Percentiles rank a stretch among this genome's conserved stretches.
phyloP scores from a whole-genome alignment of 2,797 vertebrate genomes.

The Carduelis carduelis region DNA sequence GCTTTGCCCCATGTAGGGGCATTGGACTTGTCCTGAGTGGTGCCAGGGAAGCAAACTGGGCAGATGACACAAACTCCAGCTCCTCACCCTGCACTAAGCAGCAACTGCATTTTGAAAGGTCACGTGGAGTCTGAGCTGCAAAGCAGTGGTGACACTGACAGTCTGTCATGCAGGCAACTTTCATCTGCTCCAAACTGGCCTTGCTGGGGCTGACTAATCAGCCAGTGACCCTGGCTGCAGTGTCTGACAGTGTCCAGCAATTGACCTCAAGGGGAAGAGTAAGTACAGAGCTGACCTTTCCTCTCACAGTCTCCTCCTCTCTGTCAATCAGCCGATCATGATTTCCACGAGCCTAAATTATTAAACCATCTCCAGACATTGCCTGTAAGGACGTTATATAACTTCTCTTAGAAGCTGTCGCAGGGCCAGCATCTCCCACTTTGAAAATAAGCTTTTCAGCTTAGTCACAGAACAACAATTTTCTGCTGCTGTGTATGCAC shows the following conservation, averaged over 20 bases:
- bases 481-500: not conserved
- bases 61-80: not conserved
- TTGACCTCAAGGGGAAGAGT: not conserved
- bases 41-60: not conserved
- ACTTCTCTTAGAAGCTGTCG: not conserved
- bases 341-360: not conserved
- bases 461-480: not conserved
- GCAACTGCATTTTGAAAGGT: not conserved
- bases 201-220: not conserved
- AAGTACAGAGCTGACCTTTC: not conserved
- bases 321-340: not conserved
- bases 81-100: not conserved
- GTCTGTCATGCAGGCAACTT: not conserved
- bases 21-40: not conserved
- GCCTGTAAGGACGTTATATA: not conserved
- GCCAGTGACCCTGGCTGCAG: accelerated
- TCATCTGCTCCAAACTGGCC: not conserved
- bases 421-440: not conserved
- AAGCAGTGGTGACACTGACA: not conserved
- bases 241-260: not conserved
- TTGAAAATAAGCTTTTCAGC: not conserved
- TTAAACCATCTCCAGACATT: not conserved
- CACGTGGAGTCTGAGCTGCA: not conserved
- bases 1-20: accelerated
- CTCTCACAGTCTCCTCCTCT: not conserved